Conservation (phyloP, 2,888 invertebrate genomes). For the Eremobia ochroleuca region DNA sequence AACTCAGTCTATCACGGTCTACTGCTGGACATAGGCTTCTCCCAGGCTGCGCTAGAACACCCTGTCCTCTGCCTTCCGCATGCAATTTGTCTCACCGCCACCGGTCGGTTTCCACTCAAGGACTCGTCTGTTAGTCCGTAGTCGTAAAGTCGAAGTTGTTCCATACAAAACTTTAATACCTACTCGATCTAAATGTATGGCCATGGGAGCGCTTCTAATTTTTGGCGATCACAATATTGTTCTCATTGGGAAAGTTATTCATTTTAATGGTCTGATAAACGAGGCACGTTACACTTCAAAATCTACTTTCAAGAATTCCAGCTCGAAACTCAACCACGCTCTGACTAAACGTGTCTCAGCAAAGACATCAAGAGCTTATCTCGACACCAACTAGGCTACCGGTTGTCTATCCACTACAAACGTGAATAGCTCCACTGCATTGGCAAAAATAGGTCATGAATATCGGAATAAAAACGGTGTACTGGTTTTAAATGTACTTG, state of each 20-base stretch:
- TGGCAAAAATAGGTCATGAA: conserved; percentile 62
- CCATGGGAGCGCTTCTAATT: background rate
- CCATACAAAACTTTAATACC: background rate
- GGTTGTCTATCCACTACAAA: conserved; percentile 44
- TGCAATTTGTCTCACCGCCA: background rate
- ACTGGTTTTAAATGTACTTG: conserved; percentile 50
- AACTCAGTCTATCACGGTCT: background rate
- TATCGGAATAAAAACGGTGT: conserved; percentile 54
- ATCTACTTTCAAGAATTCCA: background rate
- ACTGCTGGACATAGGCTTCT: too few relatives aligned
- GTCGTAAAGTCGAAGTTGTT: background rate
- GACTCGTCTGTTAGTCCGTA: background rate
- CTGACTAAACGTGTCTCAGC: conserved; percentile 19
- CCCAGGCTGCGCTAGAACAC: background rate
- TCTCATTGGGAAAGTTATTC: background rate
- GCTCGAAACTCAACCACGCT: background rate
- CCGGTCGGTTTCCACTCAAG: background rate
- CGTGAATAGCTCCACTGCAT: conserved; percentile 52
- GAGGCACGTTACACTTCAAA: background rate
- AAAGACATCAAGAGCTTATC: conserved; percentile 52
- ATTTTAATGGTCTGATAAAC: background rate
- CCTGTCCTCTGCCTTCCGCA: background rate
- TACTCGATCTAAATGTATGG: background rate
- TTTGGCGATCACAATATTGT: background rate
- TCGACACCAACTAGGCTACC: conserved; percentile 45